Percentiles rank a stretch among this genome's conserved stretches.
Evolutionary conservation across 2,797 vertebrate species (phyloP).

Genomic region (Brachymystax lenok): DNA sequence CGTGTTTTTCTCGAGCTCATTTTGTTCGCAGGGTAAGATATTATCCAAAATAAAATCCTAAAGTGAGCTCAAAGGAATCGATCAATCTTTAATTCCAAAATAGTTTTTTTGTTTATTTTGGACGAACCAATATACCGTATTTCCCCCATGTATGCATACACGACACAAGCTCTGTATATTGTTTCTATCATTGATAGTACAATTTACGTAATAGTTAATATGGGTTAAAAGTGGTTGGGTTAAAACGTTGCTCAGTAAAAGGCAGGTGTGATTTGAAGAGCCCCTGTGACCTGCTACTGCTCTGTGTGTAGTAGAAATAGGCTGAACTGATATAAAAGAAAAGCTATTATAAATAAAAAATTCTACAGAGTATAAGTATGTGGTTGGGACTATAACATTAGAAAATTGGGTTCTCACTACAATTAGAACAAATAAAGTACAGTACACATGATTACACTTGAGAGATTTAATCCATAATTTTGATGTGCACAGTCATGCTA

Average conservation of each 20-base stretch:
- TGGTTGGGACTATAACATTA: neutral
- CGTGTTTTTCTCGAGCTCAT: too few relatives aligned
- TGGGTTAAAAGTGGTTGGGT: neutral
- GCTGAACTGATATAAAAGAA: neutral
- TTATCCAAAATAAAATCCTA: too few relatives aligned
- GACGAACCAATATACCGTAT: neutral
- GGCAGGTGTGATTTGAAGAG: neutral
- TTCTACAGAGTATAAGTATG: too few relatives aligned
- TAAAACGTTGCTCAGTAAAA: neutral
- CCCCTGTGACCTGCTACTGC: too few relatives aligned
- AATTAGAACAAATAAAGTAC: neutral
- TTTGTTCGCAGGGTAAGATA: too few relatives aligned
- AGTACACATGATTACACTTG: neutral
- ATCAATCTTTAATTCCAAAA: too few relatives aligned
- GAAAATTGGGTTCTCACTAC: neutral
- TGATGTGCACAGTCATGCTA: neutral
- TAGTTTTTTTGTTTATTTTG: neutral
- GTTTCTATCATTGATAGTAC: neutral
- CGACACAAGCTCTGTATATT: neutral
- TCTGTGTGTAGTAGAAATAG: neutral
- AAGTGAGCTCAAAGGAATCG: too few relatives aligned
- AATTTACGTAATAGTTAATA: neutral
- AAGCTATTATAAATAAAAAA: neutral
- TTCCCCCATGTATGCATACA: neutral
- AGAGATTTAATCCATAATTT: conserved; percentile 7